These are phyloP conservation scores for Parauchenoglanis ngamensis DNA, from an alignment of 2,797 vertebrate genomes.

Conservation along the genomic window DNA sequence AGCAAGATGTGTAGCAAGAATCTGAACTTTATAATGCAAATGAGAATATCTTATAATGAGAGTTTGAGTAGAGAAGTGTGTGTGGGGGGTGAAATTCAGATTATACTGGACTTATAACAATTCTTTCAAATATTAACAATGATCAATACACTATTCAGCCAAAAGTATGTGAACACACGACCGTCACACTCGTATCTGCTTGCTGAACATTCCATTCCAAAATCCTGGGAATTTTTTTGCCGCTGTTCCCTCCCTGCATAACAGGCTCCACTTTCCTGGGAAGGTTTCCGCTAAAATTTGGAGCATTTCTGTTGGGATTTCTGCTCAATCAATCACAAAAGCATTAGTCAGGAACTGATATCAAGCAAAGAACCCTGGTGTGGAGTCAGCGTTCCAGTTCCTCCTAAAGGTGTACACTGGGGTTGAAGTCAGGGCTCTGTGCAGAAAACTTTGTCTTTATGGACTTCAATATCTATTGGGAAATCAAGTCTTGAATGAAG, in stretches of 20 bases:
- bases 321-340: too few relatives aligned
- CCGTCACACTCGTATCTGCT: neutral
- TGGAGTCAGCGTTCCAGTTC: neutral
- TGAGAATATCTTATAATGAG: neutral
- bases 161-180: neutral
- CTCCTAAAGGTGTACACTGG: neutral
- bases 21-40: neutral
- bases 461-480: neutral
- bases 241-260: neutral
- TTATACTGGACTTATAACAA: neutral
- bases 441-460: too few relatives aligned
- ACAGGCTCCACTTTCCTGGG: neutral
- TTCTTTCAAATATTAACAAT: neutral
- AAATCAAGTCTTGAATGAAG: neutral
- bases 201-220: neutral
- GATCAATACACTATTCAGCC: neutral
- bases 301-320: too few relatives aligned
- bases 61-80: neutral
- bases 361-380: neutral
- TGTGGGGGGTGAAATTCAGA: neutral
- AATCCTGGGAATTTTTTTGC: neutral
- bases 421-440: neutral
- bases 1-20: neutral
- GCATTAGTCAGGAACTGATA: neutral
- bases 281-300: too few relatives aligned